These are phyloP conservation scores for Pachypeltis micranthus DNA, from an alignment of 1,140 invertebrate species.

Conservation along the genomic window DNA sequence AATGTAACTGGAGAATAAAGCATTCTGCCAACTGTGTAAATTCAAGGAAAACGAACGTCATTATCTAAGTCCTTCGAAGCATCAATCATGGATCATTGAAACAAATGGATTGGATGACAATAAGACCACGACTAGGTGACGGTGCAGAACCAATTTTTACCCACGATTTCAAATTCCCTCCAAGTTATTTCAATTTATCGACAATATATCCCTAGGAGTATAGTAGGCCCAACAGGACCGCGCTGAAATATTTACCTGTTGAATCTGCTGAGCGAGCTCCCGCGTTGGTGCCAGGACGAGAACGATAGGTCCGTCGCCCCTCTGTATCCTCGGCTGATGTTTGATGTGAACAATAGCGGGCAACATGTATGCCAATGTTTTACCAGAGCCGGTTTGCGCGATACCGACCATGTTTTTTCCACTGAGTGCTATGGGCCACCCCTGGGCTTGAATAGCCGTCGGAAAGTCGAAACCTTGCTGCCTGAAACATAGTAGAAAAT, in stretches of 20 bases:
- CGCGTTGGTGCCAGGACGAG: conserved; percentile 68
- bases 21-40: not conserved
- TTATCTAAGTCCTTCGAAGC: too few relatives aligned
- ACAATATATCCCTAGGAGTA: too few relatives aligned
- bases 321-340: conserved; percentile 49
- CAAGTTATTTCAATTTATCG: too few relatives aligned
- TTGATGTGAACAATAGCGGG: conserved; percentile 65
- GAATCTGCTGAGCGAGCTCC: conserved; percentile 72
- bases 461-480: conserved; percentile 55
- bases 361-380: conserved; percentile 43
- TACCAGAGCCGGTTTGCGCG: conserved; percentile 59
- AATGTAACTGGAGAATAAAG: too few relatives aligned
- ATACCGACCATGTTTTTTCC: conserved; percentile 72
- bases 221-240: too few relatives aligned
- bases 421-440: conserved; percentile 69
- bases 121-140: too few relatives aligned
- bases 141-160: too few relatives aligned
- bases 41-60: too few relatives aligned
- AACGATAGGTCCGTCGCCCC: conserved; percentile 61
- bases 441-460: conserved; percentile 65
- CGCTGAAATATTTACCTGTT: conserved; percentile 50
- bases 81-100: too few relatives aligned
- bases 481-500: conserved; percentile 24
- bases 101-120: too few relatives aligned
- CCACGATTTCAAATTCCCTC: too few relatives aligned